phyloP scores from a whole-genome alignment of 2,888 invertebrate genomes.

The Tanytarsus gracilentus region DNA sequence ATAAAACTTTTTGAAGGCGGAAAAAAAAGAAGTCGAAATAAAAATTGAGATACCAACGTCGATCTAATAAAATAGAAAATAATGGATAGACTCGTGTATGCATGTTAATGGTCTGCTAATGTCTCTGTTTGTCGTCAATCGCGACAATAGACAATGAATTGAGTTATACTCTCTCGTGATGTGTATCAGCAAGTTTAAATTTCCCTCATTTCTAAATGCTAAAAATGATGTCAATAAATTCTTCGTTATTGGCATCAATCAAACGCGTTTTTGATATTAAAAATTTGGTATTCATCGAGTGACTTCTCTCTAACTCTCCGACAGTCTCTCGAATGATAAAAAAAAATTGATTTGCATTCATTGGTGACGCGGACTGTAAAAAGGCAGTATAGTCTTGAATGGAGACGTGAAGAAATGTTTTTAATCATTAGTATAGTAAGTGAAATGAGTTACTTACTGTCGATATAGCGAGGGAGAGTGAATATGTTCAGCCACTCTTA shows the following conservation, averaged over 20 bases:
- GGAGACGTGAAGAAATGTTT: constrained; percentile 12
- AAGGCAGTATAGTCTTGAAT: too few relatives aligned
- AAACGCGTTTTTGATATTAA: constrained; percentile 2
- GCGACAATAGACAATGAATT: not conserved
- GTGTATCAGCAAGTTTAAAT: not conserved
- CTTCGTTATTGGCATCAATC: constrained; percentile 8
- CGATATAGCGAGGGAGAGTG: not conserved
- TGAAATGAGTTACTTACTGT: not conserved
- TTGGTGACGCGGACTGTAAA: not conserved
- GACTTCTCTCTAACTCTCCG: not conserved
- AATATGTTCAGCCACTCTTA: too few relatives aligned
- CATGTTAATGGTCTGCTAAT: not conserved
- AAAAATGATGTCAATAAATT: constrained; percentile 8
- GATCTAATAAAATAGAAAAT: not conserved
- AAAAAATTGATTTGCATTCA: constrained; percentile 9
- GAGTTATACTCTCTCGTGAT: not conserved
- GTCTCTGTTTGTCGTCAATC: too few relatives aligned
- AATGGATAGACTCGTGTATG: constrained; percentile 1
- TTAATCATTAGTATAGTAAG: not conserved
- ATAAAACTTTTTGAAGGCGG: too few relatives aligned
- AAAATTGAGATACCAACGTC: not conserved
- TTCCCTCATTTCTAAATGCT: not conserved
- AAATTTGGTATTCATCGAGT: constrained; percentile 1
- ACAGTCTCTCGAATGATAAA: not conserved
- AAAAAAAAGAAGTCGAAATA: not conserved